Evolutionary conservation across 2,888 invertebrate species (phyloP).

Genomic region (Cantharis nigra): DNA sequence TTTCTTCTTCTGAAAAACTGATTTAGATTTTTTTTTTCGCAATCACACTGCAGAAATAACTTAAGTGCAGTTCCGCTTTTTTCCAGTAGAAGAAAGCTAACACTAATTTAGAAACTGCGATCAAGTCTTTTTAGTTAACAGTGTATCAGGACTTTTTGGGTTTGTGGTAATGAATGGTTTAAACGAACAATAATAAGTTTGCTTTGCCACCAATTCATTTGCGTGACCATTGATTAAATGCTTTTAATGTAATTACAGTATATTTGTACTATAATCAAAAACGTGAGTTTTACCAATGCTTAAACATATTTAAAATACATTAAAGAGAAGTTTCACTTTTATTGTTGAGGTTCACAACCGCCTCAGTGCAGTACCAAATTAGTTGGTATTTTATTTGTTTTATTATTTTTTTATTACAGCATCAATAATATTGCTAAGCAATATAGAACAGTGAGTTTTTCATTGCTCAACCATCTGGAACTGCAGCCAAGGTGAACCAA

Average conservation of each 20-base stretch:
- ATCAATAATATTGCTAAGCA: no score
- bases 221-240: neutral
- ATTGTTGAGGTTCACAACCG: neutral
- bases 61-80: neutral
- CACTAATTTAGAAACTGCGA: neutral
- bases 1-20: no score
- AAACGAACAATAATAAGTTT: neutral
- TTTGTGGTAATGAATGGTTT: neutral
- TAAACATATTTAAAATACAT: neutral
- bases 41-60: no score
- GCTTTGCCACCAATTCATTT: neutral
- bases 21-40: no score
- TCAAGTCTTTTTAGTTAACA: no score
- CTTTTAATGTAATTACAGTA: neutral
- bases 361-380: neutral
- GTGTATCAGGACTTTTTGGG: neutral
- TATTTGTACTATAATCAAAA: neutral
- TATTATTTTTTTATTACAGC: no score
- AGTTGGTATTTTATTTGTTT: no score
- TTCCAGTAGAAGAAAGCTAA: neutral
- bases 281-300: neutral
- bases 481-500: no score
- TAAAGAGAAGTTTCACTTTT: neutral
- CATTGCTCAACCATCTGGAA: no score
- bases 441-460: no score